Evolutionary conservation across 2,797 vertebrate species (phyloP).

Genomic region (Phylloscopus collybita): DNA sequence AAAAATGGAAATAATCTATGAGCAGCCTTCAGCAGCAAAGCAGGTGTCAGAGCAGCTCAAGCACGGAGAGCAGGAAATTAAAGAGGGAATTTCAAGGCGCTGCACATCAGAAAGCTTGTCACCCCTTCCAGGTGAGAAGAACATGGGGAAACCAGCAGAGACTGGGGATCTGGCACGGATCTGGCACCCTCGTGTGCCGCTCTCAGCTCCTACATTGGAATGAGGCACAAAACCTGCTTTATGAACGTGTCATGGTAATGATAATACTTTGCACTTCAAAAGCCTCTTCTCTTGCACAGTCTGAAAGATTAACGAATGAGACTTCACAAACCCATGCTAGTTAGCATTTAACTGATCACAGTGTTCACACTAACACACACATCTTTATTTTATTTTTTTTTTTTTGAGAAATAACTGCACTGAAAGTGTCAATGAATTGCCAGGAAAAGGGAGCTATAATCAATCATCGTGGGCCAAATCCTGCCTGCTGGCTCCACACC

Average conservation of each 20-base stretch:
- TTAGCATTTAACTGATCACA: constrained; percentile 71
- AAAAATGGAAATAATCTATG: not conserved
- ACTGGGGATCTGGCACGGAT: not conserved
- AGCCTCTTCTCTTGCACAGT: constrained; percentile 5
- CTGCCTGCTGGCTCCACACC: not conserved
- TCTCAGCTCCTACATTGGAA: not conserved
- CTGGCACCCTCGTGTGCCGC: not conserved
- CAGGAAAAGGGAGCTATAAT: not conserved
- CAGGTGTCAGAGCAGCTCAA: not conserved
- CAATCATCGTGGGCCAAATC: constrained; percentile 19
- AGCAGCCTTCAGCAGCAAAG: not conserved
- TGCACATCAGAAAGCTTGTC: not conserved
- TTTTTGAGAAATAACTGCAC: constrained; percentile 50
- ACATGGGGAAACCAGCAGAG: not conserved
- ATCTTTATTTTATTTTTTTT: not conserved
- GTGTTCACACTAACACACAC: constrained; percentile 55
- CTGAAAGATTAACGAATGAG: constrained; percentile 63
- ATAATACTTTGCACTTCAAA: constrained; percentile 70
- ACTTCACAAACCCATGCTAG: constrained; percentile 65
- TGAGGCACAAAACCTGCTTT: constrained; percentile 4
- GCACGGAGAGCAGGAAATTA: not conserved
- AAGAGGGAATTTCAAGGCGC: not conserved
- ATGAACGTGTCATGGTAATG: constrained; percentile 12
- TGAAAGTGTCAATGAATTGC: constrained; percentile 43
- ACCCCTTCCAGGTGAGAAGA: not conserved